These are phyloP conservation scores for Manis pentadactyla DNA, from an alignment of 2,797 vertebrate genomes.

Conservation along the genomic window DNA sequence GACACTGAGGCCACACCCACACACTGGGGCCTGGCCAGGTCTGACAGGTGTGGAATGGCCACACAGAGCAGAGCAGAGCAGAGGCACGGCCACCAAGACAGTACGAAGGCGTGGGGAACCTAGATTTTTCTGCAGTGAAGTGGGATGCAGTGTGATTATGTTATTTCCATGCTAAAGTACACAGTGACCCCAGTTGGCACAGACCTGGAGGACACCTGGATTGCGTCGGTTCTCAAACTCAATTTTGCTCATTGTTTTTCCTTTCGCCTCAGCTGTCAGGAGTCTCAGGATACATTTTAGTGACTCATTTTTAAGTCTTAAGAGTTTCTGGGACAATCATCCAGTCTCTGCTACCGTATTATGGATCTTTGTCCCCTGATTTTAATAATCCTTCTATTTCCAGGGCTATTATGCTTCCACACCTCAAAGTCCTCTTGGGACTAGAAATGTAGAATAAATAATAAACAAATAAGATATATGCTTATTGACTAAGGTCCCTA, in stretches of 20 bases:
- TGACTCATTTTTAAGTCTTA: neutral
- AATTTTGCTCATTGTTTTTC: neutral
- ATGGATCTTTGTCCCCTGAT: neutral
- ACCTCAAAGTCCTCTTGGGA: neutral
- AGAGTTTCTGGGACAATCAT: neutral
- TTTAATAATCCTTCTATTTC: neutral
- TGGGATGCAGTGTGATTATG: neutral
- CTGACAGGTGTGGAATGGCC: rapidly evolving
- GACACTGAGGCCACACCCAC: neutral
- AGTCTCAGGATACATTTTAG: neutral
- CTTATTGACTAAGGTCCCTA: neutral
- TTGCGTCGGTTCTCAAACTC: neutral
- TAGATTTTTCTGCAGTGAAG: neutral
- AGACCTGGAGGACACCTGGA: neutral
- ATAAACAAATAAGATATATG: neutral
- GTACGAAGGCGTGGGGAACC: rapidly evolving
- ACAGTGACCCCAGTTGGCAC: neutral
- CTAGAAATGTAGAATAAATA: neutral
- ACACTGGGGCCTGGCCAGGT: neutral
- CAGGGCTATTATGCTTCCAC: neutral
- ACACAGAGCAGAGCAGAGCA: neutral
- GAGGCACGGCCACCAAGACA: rapidly evolving
- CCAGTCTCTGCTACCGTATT: neutral
- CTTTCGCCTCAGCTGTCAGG: neutral
- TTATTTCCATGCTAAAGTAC: neutral